Evolutionary conservation across 2,888 invertebrate species (phyloP), one percentile per base, ranked within the genome.

Genomic region (Chouioia cunea): DNA sequence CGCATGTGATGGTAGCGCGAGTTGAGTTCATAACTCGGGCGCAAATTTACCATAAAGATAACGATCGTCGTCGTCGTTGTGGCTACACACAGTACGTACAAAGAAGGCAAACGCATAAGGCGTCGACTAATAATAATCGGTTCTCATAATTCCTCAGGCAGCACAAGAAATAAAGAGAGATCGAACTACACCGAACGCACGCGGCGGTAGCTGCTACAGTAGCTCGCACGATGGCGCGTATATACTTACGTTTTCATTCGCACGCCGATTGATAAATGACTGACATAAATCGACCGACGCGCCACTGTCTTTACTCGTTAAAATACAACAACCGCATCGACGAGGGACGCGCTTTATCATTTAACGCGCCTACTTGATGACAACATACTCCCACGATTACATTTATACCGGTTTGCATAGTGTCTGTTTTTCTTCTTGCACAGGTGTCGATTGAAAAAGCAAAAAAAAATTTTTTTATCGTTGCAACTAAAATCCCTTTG

Each of bases 221-320:
- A 20, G 27, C 36, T 46, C 57, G 10, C 23, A 46, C 72, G 72
- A n/a, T n/a, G n/a, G n/a, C n/a, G 70, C 70, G 71, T 74, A 47
- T 62, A 65, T 68, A 66, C 74, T 79, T 76, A 75, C 79, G 75
- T 78, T 79, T 79, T 76, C 78, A 79, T 79, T 66, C 76, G 36
- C 36, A 12, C 36, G 58, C 48, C 58, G 65, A 57, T 77, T 79
- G 79, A 79, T 77, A 76, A 79, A 79, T 76, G 73, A 75, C 69
- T 75, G 67, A 75, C 75, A 79, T 79, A 78, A 79, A 79, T 79
- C 76, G 76, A 69, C 58, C 64, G 60, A 36, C 14, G 71, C 20
- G 20, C 8, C 18, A 23, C 27, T 44, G 48, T 22, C 62, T 64
- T 57, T 72, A 68, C 67, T 69, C 69, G 68, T 75, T 66, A 60